A percentile compares a stretch with the other conserved stretches of the same genome.
Conservation (phyloP, 2,113 vertebrate species). For the Apaloderma vittatum region DNA sequence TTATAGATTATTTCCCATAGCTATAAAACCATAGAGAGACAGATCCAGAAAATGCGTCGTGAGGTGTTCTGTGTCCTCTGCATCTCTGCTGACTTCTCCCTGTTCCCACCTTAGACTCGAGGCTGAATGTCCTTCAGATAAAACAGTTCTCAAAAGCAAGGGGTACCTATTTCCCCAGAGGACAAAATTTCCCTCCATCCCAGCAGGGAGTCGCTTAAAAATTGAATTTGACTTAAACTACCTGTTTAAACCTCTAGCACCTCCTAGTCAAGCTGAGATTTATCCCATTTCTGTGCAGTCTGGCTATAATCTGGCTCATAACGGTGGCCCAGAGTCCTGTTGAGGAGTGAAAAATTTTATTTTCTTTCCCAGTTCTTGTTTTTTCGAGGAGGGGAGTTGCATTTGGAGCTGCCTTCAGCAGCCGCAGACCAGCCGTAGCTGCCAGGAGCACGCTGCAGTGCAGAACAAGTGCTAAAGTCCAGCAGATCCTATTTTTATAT, state of each 20-base stretch:
- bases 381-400: background rate
- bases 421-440: background rate
- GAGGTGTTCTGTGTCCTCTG: background rate
- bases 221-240: background rate
- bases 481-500: slow-evolving; percentile 19
- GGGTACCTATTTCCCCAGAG: background rate
- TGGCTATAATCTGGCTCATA: background rate
- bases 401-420: background rate
- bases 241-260: slow-evolving; percentile 11
- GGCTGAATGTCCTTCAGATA: background rate
- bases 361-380: background rate
- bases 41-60: background rate
- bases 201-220: slow-evolving; percentile 17
- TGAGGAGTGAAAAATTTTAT: background rate
- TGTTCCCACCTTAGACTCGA: background rate
- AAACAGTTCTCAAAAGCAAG: background rate
- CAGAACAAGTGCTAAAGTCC: background rate
- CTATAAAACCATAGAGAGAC: slow-evolving; percentile 21
- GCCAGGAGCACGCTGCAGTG: background rate
- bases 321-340: background rate
- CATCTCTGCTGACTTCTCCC: background rate
- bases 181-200: background rate
- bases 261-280: slow-evolving; percentile 2
- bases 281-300: background rate
- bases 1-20: slow-evolving; percentile 67